phyloP scores from a whole-genome alignment of 2,888 invertebrate genomes.

The Lagria hirta region DNA sequence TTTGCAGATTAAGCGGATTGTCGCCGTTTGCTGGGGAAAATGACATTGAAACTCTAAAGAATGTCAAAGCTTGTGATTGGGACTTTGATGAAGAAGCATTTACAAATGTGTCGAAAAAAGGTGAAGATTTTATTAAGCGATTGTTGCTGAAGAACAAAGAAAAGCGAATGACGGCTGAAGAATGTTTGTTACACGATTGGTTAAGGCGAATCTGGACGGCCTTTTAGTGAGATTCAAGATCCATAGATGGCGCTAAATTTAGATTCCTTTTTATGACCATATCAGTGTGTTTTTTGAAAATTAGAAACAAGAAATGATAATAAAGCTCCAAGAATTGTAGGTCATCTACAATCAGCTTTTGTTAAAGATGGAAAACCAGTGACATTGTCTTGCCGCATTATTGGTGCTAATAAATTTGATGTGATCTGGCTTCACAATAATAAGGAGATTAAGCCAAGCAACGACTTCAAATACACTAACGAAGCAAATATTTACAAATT shows the following conservation, averaged over 20 bases:
- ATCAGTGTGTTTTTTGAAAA: too few species aligned
- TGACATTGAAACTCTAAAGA: constrained; percentile 96
- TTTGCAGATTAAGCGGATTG: constrained; percentile 82
- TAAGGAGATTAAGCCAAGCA: constrained; percentile 94
- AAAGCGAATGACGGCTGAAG: constrained; percentile 97
- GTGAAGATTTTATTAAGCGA: constrained; percentile 95
- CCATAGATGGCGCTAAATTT: too few species aligned
- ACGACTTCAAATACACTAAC: constrained; percentile 92
- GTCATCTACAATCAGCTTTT: constrained; percentile 77
- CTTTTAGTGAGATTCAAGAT: too few species aligned
- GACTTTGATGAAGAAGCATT: constrained; percentile 98
- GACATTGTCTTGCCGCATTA: constrained; percentile 79
- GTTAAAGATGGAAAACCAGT: constrained; percentile 89
- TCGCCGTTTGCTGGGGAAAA: constrained; percentile 99
- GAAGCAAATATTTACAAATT: constrained; percentile 90
- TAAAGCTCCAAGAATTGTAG: constrained; percentile 84
- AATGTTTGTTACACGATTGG: constrained; percentile 95
- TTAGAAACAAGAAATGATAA: too few species aligned
- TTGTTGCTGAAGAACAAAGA: constrained; percentile 91
- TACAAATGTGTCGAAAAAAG: constrained; percentile 91
- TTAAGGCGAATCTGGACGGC: too few species aligned
- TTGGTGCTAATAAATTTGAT: constrained; percentile 87
- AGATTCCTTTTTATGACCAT: too few species aligned
- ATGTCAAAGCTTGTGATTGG: constrained; percentile 99
- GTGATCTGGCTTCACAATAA: constrained; percentile 97